Percentiles rank a stretch among this genome's conserved stretches.
Conservation (phyloP, 2,113 vertebrate species). For the Nestor notabilis region DNA sequence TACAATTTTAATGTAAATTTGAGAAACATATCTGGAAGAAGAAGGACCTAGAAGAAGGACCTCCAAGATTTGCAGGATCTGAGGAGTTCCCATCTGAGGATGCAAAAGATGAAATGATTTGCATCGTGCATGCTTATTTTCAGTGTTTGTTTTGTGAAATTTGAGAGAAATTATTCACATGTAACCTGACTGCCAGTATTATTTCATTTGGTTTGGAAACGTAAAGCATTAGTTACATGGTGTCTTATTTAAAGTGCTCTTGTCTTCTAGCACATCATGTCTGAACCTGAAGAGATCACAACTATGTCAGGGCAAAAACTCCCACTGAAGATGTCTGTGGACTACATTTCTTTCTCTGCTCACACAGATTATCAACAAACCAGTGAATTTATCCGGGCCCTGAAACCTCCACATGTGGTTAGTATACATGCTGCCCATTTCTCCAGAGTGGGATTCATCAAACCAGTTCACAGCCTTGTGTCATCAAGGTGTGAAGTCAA, state of each 20-base stretch:
- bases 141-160: neutral
- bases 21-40: neutral
- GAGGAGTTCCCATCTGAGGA: neutral
- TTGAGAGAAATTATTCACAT: neutral
- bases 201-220: neutral
- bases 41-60: no score
- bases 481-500: neutral
- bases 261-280: slow-evolving; percentile 93
- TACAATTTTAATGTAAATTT: neutral
- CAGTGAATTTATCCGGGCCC: slow-evolving; percentile 96
- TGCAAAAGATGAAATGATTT: neutral
- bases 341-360: slow-evolving; percentile 99
- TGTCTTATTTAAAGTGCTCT: neutral
- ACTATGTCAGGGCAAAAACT: slow-evolving; percentile 99
- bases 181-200: neutral
- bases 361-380: slow-evolving; percentile 99
- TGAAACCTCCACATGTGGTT: slow-evolving; percentile 98
- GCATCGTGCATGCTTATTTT: neutral
- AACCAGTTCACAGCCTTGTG: neutral
- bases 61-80: neutral
- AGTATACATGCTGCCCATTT: slow-evolving; percentile 25
- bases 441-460: neutral
- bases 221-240: neutral
- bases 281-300: slow-evolving; percentile 97
- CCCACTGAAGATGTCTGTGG: slow-evolving; percentile 98